Evolutionary conservation across 2,888 invertebrate species (phyloP).

Genomic region (Drosophila eohydei): DNA sequence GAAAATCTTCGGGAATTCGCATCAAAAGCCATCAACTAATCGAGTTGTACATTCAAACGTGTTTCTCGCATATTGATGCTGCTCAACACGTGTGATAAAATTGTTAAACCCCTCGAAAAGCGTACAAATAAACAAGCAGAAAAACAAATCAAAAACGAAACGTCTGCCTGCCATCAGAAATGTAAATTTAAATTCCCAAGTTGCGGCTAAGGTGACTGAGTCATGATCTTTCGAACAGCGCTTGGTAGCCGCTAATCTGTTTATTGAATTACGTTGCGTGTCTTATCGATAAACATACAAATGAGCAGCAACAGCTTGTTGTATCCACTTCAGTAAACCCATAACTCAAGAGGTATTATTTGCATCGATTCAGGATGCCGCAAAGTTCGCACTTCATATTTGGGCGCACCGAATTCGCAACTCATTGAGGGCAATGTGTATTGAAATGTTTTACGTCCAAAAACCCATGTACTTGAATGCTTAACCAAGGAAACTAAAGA

Average conservation of each 20-base stretch:
- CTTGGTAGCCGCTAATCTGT: conserved; percentile 29
- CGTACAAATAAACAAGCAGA: conserved; percentile 12
- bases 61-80: background rate
- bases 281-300: conserved; percentile 32
- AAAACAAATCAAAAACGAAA: conserved; percentile 29
- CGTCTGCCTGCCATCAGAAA: conserved; percentile 10
- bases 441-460: background rate
- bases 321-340: conserved; percentile 6
- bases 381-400: background rate
- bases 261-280: conserved; percentile 25
- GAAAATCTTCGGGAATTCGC: background rate
- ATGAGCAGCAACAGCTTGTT: background rate
- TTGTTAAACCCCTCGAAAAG: background rate
- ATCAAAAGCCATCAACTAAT: background rate
- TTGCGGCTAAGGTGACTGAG: conserved; percentile 35
- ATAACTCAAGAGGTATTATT: conserved; percentile 19
- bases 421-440: background rate
- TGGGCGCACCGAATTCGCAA: background rate
- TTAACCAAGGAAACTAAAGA: background rate
- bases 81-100: background rate
- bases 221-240: conserved; percentile 30
- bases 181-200: conserved; percentile 27
- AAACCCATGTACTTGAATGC: background rate
- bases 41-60: background rate
- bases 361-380: background rate